Base-by-base conservation (phyloP, 37 sponge, comb jelly and placozoan genomes). In the Theonella swinhoei region DNA sequence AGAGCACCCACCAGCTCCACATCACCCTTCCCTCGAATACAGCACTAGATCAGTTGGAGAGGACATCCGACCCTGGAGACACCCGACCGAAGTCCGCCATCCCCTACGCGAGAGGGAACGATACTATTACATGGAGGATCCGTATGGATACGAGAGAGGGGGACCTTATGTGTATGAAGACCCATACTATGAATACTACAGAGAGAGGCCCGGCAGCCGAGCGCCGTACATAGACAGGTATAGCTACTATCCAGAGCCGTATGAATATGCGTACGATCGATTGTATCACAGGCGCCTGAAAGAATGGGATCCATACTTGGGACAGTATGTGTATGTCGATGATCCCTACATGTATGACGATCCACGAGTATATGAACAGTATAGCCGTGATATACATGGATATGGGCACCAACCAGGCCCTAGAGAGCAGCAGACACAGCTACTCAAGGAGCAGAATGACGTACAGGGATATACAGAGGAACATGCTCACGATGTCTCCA, bases 221-320 rank as follows among this genome's bases (percentile, higher is more conserved):
- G 54, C 58, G 7, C 75, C 59, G n/a, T 47, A 75, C 47, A 26
- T 29, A 1, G n/a, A n/a, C 64, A n/a, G 7, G n/a, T 28, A 63
- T n/a, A 33, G 28, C 33, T 40, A 40, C 37, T 5, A 14, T 2
- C 22, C 38, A 1, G 42, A 42, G 17, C 68, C 28, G 1, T 47
- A 67, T 22, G 77, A 85, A 31, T 63, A 62, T 36, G 39, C 32
- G 22, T 17, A 75, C 68, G 74, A 85, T 43, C 3, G 39, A 4
- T 64, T 14, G 54, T 47, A 82, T 7, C 39, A n/a, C 28, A 75
- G 28, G 35, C 4, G 4, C 23, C 76, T 17, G 11, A 47, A 7
- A 7, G 64, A 31, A n/a, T 9, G 19, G 64, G 29, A 61, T 35
- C 32, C 58, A 42, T 34, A 75, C 22, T 26, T 4, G 9, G 54